Conservation (phyloP, 2,888 invertebrate genomes). For the Salticus scenicus region DNA sequence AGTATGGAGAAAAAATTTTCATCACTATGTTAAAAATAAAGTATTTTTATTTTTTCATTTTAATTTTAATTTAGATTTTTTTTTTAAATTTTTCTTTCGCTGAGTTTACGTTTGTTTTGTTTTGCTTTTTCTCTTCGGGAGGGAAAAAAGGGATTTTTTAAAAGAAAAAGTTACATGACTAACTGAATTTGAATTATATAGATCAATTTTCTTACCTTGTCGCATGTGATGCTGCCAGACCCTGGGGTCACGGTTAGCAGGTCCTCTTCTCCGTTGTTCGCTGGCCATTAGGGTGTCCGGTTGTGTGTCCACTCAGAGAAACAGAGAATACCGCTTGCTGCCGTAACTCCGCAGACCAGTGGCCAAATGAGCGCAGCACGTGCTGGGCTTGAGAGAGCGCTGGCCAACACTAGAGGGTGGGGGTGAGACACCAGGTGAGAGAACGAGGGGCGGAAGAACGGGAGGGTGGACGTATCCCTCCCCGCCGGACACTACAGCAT, state of each 20-base stretch:
- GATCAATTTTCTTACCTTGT: constrained; percentile 60
- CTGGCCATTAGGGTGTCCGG: constrained; percentile 45
- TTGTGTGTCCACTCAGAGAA: constrained; percentile 50
- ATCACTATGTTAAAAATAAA: no score
- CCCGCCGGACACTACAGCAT: neutral
- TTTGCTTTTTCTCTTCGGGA: neutral
- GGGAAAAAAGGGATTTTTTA: no score
- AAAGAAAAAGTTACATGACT: neutral
- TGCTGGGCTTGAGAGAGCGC: constrained; percentile 15
- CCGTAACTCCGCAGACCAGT: constrained; percentile 52
- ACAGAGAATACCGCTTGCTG: constrained; percentile 52
- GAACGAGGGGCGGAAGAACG: neutral
- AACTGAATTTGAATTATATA: no score
- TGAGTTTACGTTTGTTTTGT: no score
- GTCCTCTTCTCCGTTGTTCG: constrained; percentile 57
- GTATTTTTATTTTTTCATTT: no score
- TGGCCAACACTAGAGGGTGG: constrained; percentile 36
- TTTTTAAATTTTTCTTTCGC: no score
- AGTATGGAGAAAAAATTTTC: no score
- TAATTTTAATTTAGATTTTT: no score
- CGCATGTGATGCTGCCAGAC: constrained; percentile 66
- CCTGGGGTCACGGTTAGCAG: constrained; percentile 50
- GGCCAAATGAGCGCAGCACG: constrained; percentile 55
- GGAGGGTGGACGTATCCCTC: neutral
- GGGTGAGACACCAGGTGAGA: neutral